Percentiles rank a stretch among this genome's conserved stretches.
These are phyloP conservation scores for Rhynchophorus ferrugineus DNA, from an alignment of 1,140 invertebrate genomes.

Conservation along the genomic window DNA sequence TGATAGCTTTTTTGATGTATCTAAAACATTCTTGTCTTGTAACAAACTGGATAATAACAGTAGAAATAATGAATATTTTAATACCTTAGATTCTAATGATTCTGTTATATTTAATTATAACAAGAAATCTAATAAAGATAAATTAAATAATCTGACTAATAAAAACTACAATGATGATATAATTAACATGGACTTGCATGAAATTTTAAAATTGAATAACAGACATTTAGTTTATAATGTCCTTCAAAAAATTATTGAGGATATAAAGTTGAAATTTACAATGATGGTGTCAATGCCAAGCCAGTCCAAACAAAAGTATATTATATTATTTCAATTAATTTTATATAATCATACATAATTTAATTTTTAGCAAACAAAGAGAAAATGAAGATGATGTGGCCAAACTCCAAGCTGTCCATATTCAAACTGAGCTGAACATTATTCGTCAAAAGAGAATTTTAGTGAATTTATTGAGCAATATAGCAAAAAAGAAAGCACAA, in stretches of 20 bases:
- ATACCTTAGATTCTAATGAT: neutral
- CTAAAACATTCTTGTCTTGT: neutral
- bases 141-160: no score
- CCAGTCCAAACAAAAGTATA: no score
- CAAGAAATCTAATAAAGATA: neutral
- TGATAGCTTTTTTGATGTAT: neutral
- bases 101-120: constrained; percentile 4
- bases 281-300: constrained; percentile 3
- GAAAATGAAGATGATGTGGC: constrained; percentile 3
- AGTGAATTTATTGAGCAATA: constrained; percentile 1
- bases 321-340: no score
- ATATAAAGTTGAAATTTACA: constrained; percentile 1
- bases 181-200: neutral
- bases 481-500: constrained; percentile 3
- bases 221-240: constrained; percentile 3
- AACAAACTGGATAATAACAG: no score
- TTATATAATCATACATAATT: neutral
- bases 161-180: neutral
- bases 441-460: constrained; percentile 4
- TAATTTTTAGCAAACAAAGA: constrained; percentile 1
- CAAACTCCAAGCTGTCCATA: constrained; percentile 1
- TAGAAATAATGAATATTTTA: no score
- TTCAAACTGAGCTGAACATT: constrained; percentile 6
- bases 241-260: constrained; percentile 6
- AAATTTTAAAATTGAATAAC: constrained; percentile 1